Conservation (phyloP, 2,888 invertebrate genomes). For the Rhabditophanes sp. region DNA sequence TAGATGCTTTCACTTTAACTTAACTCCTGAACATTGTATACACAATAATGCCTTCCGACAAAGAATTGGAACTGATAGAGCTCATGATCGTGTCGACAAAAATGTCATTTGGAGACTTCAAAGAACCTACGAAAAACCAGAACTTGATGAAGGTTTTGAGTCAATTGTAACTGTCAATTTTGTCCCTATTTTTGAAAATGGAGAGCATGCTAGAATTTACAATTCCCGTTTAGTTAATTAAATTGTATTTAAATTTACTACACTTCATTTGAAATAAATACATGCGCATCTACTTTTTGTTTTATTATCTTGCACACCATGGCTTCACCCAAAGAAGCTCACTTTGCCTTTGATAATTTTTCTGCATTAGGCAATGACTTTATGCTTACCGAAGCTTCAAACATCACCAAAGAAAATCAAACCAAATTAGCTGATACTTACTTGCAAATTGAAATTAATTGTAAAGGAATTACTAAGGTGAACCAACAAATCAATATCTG, state of each 20-base stretch:
- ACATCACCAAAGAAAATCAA: too few species aligned
- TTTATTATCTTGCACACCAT: constrained; percentile 2
- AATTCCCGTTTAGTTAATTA: constrained; percentile 5
- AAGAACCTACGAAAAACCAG: too few species aligned
- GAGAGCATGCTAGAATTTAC: constrained; percentile 12
- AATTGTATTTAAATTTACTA: too few species aligned
- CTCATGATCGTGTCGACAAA: constrained; percentile 54
- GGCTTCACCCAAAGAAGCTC: constrained; percentile 6
- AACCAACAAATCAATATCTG: too few species aligned
- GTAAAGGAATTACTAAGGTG: too few species aligned
- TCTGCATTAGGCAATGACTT: too few species aligned
- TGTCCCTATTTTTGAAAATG: constrained; percentile 55
- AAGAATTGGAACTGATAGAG: constrained; percentile 27
- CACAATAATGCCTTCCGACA: constrained; percentile 20
- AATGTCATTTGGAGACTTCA: constrained; percentile 67
- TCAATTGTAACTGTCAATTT: constrained; percentile 69
- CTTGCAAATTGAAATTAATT: too few species aligned
- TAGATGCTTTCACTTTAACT: constrained; percentile 64
- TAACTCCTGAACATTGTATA: constrained; percentile 10
- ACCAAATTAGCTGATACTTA: too few species aligned
- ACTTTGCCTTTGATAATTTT: constrained; percentile 9
- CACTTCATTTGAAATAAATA: too few species aligned
- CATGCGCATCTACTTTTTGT: too few species aligned
- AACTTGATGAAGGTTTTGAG: constrained; percentile 63
- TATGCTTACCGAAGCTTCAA: too few species aligned